Evolutionary conservation across 92 coral and sea anemone species (phyloP).

Genomic region (Scolanthus callimorphus): DNA sequence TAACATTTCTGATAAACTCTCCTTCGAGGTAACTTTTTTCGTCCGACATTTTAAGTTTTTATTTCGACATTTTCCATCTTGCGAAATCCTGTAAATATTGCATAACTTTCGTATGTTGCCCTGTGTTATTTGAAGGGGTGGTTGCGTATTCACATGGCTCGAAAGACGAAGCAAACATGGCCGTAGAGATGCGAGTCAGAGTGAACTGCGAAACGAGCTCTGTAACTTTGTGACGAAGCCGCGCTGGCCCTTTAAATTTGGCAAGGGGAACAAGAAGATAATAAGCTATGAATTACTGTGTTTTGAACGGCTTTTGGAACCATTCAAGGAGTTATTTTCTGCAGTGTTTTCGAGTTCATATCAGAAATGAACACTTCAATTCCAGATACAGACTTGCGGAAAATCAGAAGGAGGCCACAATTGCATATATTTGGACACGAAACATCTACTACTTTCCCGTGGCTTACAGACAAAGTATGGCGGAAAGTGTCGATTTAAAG

Average conservation of each 20-base stretch:
- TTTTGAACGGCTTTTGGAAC: not conserved
- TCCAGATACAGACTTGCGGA: too few relatives aligned
- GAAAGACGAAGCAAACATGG: too few relatives aligned
- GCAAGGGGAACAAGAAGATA: not conserved
- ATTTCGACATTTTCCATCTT: too few relatives aligned
- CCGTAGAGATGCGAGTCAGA: not conserved
- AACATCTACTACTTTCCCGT: too few relatives aligned
- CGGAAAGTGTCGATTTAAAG: not conserved
- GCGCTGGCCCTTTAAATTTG: not conserved
- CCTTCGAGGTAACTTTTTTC: not conserved
- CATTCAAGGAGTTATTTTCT: too few relatives aligned
- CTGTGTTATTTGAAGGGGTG: not conserved
- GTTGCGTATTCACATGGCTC: too few relatives aligned
- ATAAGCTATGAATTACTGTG: not conserved
- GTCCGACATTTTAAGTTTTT: conserved; percentile 1
- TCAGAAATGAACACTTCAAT: not conserved
- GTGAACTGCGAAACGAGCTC: not conserved
- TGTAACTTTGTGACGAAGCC: not conserved
- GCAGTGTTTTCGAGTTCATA: not conserved
- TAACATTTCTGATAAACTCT: not conserved
- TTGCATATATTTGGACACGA: too few relatives aligned
- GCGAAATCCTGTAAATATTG: too few relatives aligned
- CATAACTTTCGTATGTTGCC: not conserved
- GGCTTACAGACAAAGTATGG: not conserved
- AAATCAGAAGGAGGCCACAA: too few relatives aligned